phyloP scores from a whole-genome alignment of 2,888 invertebrate genomes.

The Unio pictorum region DNA sequence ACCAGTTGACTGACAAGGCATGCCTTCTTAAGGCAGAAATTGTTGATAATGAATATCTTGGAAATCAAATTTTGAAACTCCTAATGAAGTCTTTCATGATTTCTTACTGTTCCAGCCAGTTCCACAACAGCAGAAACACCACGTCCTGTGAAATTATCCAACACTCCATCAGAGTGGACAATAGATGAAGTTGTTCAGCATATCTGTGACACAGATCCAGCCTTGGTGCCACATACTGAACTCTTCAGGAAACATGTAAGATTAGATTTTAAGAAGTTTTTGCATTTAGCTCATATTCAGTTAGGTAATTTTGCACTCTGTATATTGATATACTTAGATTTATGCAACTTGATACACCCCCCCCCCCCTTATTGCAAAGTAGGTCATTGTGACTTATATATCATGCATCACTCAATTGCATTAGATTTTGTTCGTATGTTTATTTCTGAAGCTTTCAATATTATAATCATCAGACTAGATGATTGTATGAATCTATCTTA shows the following conservation, averaged over 20 bases:
- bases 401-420: too few species aligned
- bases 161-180: slow-evolving; percentile 79
- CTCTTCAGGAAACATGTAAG: slow-evolving; percentile 93
- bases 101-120: slow-evolving; percentile 56
- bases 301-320: too few species aligned
- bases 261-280: slow-evolving; percentile 4
- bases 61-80: neutral
- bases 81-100: neutral
- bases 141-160: slow-evolving; percentile 24
- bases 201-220: slow-evolving; percentile 88
- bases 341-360: too few species aligned
- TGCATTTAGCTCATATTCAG: too few species aligned
- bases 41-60: too few species aligned
- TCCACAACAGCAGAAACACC: slow-evolving; percentile 65
- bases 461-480: too few species aligned
- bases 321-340: too few species aligned
- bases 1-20: neutral
- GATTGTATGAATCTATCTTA: too few species aligned
- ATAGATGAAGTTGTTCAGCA: slow-evolving; percentile 95
- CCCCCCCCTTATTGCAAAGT: too few species aligned
- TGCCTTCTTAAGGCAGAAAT: neutral
- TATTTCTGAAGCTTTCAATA: too few species aligned
- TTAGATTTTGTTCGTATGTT: too few species aligned
- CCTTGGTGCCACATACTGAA: slow-evolving; percentile 89
- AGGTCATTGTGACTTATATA: too few species aligned